These are phyloP conservation scores for Choreutis nemorana DNA, from an alignment of 2,888 invertebrate species.

Conservation along the genomic window DNA sequence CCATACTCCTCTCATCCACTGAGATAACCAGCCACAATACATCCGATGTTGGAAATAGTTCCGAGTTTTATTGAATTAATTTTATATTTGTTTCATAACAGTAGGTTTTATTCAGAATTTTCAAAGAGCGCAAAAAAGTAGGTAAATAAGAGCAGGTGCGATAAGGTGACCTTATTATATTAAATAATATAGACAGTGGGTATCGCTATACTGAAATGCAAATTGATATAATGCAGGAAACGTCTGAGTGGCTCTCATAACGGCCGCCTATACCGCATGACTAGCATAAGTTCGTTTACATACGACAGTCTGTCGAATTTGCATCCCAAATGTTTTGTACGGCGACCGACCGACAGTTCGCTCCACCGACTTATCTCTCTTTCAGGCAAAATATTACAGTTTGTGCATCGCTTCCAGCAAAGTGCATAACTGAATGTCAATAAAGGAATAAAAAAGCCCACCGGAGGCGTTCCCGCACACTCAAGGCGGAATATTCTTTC, in stretches of 20 bases:
- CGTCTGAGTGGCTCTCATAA: slow-evolving; percentile 65
- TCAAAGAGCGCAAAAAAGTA: slow-evolving; percentile 11
- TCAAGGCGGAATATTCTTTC: slow-evolving; percentile 57
- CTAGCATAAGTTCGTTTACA: slow-evolving; percentile 64
- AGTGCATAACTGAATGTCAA: slow-evolving; percentile 65
- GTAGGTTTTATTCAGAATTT: slow-evolving; percentile 15
- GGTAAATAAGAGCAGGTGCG: too few species aligned
- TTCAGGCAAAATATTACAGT: slow-evolving; percentile 61
- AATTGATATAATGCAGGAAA: slow-evolving; percentile 66
- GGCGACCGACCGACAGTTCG: too few species aligned
- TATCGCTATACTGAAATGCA: slow-evolving; percentile 53
- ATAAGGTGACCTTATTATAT: slow-evolving; percentile 2
- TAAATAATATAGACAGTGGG: too few species aligned
- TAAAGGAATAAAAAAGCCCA: slow-evolving; percentile 61
- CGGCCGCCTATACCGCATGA: slow-evolving; percentile 56
- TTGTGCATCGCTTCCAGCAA: slow-evolving; percentile 59
- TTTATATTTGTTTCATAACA: slow-evolving; percentile 18
- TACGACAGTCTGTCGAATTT: slow-evolving; percentile 61
- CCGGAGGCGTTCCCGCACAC: slow-evolving; percentile 58
- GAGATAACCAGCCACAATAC: background rate
- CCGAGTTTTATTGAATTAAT: too few species aligned
- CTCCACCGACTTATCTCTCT: slow-evolving; percentile 51
- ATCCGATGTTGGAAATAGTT: too few species aligned
- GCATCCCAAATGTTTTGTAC: slow-evolving; percentile 62
- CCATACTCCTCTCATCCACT: slow-evolving; percentile 23